phyloP scores from a whole-genome alignment of 2,888 invertebrate species.

The Argyresthia albistria region DNA sequence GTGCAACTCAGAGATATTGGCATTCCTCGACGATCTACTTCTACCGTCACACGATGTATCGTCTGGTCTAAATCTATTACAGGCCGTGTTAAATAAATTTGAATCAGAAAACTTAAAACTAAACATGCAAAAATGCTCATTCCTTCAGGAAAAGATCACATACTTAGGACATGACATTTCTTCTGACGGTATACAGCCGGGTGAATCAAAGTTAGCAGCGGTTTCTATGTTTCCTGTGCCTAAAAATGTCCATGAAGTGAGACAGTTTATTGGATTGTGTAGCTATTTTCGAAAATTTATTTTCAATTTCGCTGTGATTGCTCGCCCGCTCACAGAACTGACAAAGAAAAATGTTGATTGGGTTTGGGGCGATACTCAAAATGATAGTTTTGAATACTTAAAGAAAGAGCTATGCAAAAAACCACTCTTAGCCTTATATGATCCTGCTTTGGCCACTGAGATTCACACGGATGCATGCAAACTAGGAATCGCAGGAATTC shows the following conservation, averaged over 20 bases:
- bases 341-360: constrained; percentile 11
- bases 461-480: constrained; percentile 24
- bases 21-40: constrained; percentile 14
- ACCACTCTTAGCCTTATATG: constrained; percentile 16
- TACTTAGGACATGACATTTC: constrained; percentile 4
- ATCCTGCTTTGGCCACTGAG: constrained; percentile 12
- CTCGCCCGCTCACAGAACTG: constrained; percentile 13
- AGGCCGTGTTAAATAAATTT: background rate
- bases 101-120: background rate
- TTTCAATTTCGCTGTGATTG: constrained; percentile 12
- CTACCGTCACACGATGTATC: constrained; percentile 8
- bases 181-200: background rate
- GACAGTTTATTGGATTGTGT: constrained; percentile 13
- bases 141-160: constrained; percentile 1
- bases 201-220: constrained; percentile 3
- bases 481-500: constrained; percentile 18
- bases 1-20: background rate
- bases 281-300: constrained; percentile 15
- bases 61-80: background rate
- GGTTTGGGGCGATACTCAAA: constrained; percentile 11
- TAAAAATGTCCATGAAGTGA: constrained; percentile 8
- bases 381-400: constrained; percentile 12
- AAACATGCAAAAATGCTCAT: constrained; percentile 2
- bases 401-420: constrained; percentile 11
- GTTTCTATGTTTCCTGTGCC: constrained; percentile 10